Conservation (phyloP, 2,888 invertebrate species). For the Acanthosepion pharaonis region DNA sequence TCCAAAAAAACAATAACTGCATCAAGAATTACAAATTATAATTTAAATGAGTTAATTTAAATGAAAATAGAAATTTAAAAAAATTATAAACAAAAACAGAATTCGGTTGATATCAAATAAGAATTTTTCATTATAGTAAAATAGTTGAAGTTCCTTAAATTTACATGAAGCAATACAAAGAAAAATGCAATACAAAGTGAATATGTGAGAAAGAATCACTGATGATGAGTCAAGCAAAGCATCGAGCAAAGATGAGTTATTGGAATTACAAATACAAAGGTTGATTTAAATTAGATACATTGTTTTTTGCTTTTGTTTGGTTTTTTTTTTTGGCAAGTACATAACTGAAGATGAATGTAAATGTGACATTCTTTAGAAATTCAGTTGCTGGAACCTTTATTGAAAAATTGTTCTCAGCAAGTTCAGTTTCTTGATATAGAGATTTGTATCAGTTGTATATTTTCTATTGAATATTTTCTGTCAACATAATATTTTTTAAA, state of each 20-base stretch:
- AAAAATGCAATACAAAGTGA: neutral
- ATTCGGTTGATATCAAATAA: neutral
- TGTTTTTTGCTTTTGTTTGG: accelerated
- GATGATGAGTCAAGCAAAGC: neutral
- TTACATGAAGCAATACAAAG: neutral
- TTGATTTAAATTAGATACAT: too few species aligned
- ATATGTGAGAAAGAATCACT: neutral
- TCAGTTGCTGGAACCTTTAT: too few species aligned
- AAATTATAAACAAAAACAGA: neutral
- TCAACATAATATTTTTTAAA: too few species aligned
- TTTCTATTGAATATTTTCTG: too few species aligned
- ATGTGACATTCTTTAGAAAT: too few species aligned
- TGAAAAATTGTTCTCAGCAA: too few species aligned
- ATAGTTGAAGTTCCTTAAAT: neutral
- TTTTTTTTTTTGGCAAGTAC: too few species aligned
- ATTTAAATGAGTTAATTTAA: neutral
- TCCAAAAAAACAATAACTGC: neutral
- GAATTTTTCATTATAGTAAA: neutral
- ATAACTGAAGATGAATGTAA: too few species aligned
- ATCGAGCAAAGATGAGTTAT: neutral
- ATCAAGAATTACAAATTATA: neutral
- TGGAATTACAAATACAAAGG: neutral
- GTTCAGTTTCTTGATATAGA: too few species aligned
- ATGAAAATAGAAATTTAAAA: neutral
- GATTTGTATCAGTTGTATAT: too few species aligned